Conservation (phyloP, 2,888 invertebrate species). For the Plusia festucae region DNA sequence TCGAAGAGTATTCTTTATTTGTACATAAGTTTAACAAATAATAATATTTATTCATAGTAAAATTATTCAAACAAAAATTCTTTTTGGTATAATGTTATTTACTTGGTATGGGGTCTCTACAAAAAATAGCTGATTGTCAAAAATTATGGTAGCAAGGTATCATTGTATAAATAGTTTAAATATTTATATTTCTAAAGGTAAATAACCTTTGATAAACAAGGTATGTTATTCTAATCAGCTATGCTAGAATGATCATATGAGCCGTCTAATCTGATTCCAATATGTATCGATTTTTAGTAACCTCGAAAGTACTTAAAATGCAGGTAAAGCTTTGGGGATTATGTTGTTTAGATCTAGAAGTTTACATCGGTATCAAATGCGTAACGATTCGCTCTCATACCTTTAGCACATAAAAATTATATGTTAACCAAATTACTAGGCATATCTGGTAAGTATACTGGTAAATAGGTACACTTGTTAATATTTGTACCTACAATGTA, state of each 20-base stretch:
- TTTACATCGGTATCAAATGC: background rate
- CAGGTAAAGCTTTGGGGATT: constrained; percentile 12
- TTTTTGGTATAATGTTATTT: no score
- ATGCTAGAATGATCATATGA: constrained; percentile 25
- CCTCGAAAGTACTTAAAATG: constrained; percentile 21
- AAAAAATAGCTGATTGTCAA: no score
- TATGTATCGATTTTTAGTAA: constrained; percentile 26
- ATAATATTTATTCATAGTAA: no score
- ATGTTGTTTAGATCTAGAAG: background rate
- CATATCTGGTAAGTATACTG: no score
- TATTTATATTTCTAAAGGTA: constrained; percentile 9
- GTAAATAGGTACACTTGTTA: no score
- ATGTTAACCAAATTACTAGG: no score
- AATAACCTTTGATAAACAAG: constrained; percentile 12
- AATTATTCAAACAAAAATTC: no score
- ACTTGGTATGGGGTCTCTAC: no score
- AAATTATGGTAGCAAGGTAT: background rate
- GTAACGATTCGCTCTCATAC: background rate
- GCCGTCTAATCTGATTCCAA: constrained; percentile 32
- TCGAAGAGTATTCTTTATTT: no score
- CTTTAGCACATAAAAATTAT: background rate
- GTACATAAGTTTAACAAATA: no score
- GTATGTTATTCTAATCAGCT: constrained; percentile 28
- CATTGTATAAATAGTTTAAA: background rate
- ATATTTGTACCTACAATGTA: no score